Evolutionary conservation across 2,888 invertebrate genomes (phyloP).

Genomic region (Cryptocheilus praepositus): DNA sequence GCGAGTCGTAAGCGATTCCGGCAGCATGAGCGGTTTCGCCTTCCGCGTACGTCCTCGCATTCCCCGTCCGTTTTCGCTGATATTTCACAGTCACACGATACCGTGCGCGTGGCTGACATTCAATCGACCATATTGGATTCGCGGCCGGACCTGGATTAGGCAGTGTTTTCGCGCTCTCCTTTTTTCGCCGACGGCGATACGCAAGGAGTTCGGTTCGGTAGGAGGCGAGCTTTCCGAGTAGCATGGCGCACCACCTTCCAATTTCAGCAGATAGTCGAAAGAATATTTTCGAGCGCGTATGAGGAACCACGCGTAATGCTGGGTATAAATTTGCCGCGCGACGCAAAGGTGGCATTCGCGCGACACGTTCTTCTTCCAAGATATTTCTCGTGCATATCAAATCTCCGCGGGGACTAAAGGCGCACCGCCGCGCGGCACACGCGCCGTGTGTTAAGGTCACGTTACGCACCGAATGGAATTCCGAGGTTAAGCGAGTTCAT

Average conservation of each 20-base stretch:
- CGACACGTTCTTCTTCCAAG: no score
- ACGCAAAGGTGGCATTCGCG: no score
- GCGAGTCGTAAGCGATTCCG: slow-evolving; percentile 28
- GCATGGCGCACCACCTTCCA: no score
- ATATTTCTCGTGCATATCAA: slow-evolving; percentile 2
- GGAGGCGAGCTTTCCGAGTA: no score
- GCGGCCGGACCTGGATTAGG: slow-evolving; percentile 30
- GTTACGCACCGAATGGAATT: slow-evolving; percentile 22
- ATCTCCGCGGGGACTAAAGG: slow-evolving; percentile 12
- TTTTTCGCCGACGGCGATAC: not conserved
- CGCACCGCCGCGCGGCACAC: not conserved
- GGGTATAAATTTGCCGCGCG: no score
- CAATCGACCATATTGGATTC: slow-evolving; percentile 51
- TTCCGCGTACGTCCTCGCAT: slow-evolving; percentile 37
- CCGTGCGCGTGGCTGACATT: slow-evolving; percentile 60
- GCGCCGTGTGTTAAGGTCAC: slow-evolving; percentile 7
- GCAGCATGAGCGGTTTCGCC: slow-evolving; percentile 29
- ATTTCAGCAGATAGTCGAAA: no score
- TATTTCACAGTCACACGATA: slow-evolving; percentile 52
- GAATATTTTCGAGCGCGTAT: no score
- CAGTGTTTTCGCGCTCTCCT: slow-evolving; percentile 6
- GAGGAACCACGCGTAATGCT: no score
- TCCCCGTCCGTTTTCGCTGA: slow-evolving; percentile 42
- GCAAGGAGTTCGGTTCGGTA: no score
- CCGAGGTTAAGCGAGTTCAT: slow-evolving; percentile 7